A percentile compares a stretch with the other conserved stretches of the same genome.
Conservation (phyloP, 2,797 vertebrate species). For the Phrynocephalus vlangalii region DNA sequence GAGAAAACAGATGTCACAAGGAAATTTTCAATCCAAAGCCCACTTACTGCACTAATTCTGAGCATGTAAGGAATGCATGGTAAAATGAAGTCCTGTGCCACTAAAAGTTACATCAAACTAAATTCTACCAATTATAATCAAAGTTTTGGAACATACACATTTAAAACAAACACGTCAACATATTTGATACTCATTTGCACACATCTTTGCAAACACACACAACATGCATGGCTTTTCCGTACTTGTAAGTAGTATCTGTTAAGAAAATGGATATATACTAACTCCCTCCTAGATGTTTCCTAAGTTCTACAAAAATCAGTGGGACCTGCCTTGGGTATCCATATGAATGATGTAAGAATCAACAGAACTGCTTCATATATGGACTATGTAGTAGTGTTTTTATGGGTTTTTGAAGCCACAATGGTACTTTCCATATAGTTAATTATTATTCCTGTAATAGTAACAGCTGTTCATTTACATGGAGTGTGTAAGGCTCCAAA, state of each 20-base stretch:
- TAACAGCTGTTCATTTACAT: not conserved
- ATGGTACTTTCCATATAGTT: not conserved
- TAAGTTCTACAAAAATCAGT: not conserved
- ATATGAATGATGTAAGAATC: not conserved
- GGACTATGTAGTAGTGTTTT: not conserved
- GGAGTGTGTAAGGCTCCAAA: not conserved
- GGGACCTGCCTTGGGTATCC: not conserved
- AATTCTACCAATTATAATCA: not conserved
- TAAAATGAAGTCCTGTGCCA: not conserved
- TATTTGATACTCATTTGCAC: not conserved
- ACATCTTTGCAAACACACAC: not conserved
- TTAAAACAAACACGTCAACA: not conserved
- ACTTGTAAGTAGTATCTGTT: not conserved
- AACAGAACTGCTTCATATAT: not conserved
- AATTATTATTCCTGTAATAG: too few species aligned
- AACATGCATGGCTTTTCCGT: not conserved
- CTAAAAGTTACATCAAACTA: too few species aligned
- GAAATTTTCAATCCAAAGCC: not conserved
- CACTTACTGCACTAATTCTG: not conserved
- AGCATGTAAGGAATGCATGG: too few species aligned
- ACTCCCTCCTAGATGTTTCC: not conserved
- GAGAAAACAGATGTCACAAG: not conserved
- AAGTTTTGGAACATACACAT: not conserved
- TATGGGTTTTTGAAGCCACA: not conserved
- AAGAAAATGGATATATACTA: not conserved